Evolutionary conservation across 2,888 invertebrate genomes (phyloP), one percentile per base, ranked within the genome.

Genomic region (Cephus pulcher): DNA sequence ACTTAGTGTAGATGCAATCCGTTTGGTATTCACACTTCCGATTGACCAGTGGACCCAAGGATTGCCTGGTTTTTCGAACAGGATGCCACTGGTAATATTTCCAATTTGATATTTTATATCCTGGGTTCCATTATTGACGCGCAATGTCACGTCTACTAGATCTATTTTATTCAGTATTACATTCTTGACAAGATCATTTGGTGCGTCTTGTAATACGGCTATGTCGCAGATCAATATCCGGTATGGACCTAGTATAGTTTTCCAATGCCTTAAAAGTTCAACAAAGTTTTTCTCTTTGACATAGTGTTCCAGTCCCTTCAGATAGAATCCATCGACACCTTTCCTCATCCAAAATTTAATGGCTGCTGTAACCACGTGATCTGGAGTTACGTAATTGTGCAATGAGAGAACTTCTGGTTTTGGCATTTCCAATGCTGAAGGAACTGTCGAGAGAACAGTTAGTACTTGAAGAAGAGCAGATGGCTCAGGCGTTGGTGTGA

Each of bases 311-410:
- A 97, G 90, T 12, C 96, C 96, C 90, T 97, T 97, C 11, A 98
- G 92, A 89, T 97, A 97, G 91, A 98, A 97, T 0, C 98, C 98
- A 91, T 98, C 97, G 4, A 98, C 96, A 11, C 96, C 96, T 81
- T 94, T 93, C n/a, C 93, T 92, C 34, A 94, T 89, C 97, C 97
- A 97, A 86, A 94, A 94, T 34, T 92, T 90, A 30, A 97, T 90
- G 0, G 95, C 94, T 56, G 93, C 92, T 81, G 95, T 93, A 75
- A 96, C 93, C 0, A 84, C 80, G 68, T 88, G 82, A 30, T 86
- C 84, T 32, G 75, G 73, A 76, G 80, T 76, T 0, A 78, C 75
- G 33, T 75, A 75, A 80, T 82, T 84, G 11, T 84, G 81, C 0
- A 82, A 80, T 0, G 81, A 74, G 11, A 77, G 80, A 1, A 84